Percentiles rank a stretch among this genome's conserved stretches.
These are phyloP conservation scores for Sebastes iracundus DNA, from an alignment of 2,797 vertebrate species.

Conservation along the genomic window DNA sequence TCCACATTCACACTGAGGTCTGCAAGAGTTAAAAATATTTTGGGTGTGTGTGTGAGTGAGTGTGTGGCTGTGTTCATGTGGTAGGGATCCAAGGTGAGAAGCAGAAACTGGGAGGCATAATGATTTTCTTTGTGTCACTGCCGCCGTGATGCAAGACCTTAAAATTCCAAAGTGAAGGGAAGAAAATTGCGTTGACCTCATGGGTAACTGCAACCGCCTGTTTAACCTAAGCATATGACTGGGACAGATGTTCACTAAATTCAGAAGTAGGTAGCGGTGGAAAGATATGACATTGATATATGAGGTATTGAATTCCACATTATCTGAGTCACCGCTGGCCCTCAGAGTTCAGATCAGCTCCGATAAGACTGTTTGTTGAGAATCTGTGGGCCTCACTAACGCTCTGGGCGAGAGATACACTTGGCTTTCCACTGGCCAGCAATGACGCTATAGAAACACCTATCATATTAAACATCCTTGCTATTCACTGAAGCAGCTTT, in stretches of 20 bases:
- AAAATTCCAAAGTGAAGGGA: slow-evolving; percentile 29
- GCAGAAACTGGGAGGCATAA: slow-evolving; percentile 45
- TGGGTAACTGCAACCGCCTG: slow-evolving; percentile 31
- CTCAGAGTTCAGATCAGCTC: slow-evolving; percentile 36
- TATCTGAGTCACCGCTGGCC: slow-evolving; percentile 58
- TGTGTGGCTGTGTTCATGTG: slow-evolving; percentile 19
- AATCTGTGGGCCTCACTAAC: slow-evolving; percentile 26
- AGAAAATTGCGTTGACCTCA: slow-evolving; percentile 41
- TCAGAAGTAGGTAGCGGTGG: slow-evolving; percentile 54
- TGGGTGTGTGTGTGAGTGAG: slow-evolving; percentile 2
- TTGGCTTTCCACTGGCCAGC: slow-evolving; percentile 16
- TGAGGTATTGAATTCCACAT: slow-evolving; percentile 64
- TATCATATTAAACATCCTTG: not conserved
- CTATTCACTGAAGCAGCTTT: slow-evolving; percentile 4
- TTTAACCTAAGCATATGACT: slow-evolving; percentile 49
- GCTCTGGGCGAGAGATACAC: not conserved
- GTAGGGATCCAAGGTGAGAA: slow-evolving; percentile 21
- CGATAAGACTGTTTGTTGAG: slow-evolving; percentile 45
- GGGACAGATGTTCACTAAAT: slow-evolving; percentile 60
- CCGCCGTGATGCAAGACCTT: slow-evolving; percentile 33
- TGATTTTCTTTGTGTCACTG: slow-evolving; percentile 61
- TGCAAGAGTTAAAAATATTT: slow-evolving; percentile 37
- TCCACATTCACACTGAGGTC: not conserved
- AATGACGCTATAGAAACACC: not conserved
- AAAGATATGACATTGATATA: slow-evolving; percentile 59